Evolutionary conservation across 1,140 invertebrate genomes (phyloP).

Genomic region (Zaprionus lachaisei): DNA sequence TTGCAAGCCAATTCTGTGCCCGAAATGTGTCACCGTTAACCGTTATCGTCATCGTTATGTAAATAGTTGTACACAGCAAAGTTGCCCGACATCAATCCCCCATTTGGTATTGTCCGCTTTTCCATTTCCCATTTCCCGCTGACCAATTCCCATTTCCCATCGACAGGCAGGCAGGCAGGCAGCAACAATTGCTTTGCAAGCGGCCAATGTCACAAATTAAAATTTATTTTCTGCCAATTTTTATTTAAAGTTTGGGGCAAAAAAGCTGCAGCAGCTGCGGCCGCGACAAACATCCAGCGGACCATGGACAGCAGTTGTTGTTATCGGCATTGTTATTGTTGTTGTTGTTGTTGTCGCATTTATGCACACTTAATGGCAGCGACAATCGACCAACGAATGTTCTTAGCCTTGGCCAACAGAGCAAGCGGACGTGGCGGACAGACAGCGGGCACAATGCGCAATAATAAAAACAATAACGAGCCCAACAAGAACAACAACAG

Average conservation of each 20-base stretch:
- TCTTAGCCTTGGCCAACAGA: slow-evolving; percentile 49
- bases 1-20: slow-evolving; percentile 3
- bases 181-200: slow-evolving; percentile 5
- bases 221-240: slow-evolving; percentile 49
- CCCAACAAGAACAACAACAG: slow-evolving; percentile 24
- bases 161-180: not conserved
- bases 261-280: slow-evolving; percentile 9
- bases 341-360: slow-evolving; percentile 13
- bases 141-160: not conserved
- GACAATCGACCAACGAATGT: slow-evolving; percentile 46
- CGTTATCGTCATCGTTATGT: slow-evolving; percentile 22
- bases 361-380: slow-evolving; percentile 51
- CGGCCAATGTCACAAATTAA: slow-evolving; percentile 47
- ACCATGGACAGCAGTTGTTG: not conserved
- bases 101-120: slow-evolving; percentile 8
- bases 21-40: slow-evolving; percentile 29
- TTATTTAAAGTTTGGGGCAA: slow-evolving; percentile 35
- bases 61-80: slow-evolving; percentile 5
- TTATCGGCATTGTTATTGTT: not conserved
- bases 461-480: slow-evolving; percentile 57
- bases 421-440: not conserved
- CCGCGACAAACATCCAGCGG: slow-evolving; percentile 23
- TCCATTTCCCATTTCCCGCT: slow-evolving; percentile 3
- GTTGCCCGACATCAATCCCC: slow-evolving; percentile 37
- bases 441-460: slow-evolving; percentile 32